Evolutionary conservation across 2,113 vertebrate genomes (phyloP), one percentile per base, ranked within the genome.

Genomic region (Sitta europaea): DNA sequence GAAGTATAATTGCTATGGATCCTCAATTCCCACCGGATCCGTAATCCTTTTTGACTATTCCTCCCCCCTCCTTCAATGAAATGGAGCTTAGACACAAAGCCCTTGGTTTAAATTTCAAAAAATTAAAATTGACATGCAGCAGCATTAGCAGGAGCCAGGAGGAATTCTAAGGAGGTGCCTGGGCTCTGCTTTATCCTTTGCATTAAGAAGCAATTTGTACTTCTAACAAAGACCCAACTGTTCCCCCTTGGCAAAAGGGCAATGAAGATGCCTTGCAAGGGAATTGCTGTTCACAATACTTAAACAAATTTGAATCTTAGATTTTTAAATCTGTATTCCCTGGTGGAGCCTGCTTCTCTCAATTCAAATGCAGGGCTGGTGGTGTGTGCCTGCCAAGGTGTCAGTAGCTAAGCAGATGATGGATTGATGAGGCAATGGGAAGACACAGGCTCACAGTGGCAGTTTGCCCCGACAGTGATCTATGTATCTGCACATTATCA

Each of bases 41-140:
- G 40, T 98, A 98, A 98, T 98, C 98, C 97, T 98, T 97, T 97
- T 90, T 97, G 97, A 98, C 97, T 98, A 95, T 98, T 98, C 96
- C 97, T 97, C 95, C 95, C 97, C 90, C 96, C 97, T 97, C 87
- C 90, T 97, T 96, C n/a, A 36, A 97, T 47, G 93, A 98, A 98
- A 98, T 96, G 93, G 96, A 97, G 97, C 98, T 98, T 98, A 98
- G 97, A 96, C 95, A 97, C 97, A 98, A 98, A 98, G 97, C 97
- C 96, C 97, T 98, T 36, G 35, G 96, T 98, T 98, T 98, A 98
- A 98, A 98, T 98, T 98, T 98, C 97, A 98, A 97, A 98, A 98
- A 98, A 98, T 98, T 98, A 98, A 98, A 98, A 98, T 98, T 98
- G 98, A 98, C 98, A 98, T 98, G 97, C 97, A 97, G 97, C 82